phyloP scores from a whole-genome alignment of 2,888 invertebrate genomes.

The Macrostomum cliftonense region DNA sequence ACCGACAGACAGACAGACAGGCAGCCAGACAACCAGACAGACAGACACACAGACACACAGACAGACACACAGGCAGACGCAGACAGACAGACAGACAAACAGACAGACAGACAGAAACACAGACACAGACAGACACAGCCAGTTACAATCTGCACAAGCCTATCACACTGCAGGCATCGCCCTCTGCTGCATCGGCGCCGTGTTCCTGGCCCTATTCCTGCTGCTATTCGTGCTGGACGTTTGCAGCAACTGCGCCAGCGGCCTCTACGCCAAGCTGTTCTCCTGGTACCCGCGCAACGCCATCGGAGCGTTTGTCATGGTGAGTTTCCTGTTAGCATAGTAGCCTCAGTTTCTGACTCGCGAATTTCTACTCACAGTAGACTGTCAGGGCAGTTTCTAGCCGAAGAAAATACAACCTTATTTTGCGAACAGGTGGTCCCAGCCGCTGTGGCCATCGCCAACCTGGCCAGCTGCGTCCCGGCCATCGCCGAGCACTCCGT shows the following conservation, averaged over 20 bases:
- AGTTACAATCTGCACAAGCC: too few species aligned
- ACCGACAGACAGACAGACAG: too few species aligned
- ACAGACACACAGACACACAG: too few species aligned
- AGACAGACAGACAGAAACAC: too few species aligned
- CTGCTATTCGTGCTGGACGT: conserved; percentile 14
- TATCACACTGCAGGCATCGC: conserved; percentile 1
- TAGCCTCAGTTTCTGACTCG: too few species aligned
- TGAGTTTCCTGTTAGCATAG: background rate
- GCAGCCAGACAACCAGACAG: too few species aligned
- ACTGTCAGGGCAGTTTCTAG: too few species aligned
- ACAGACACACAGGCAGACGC: too few species aligned
- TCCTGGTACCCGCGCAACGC: conserved; percentile 72
- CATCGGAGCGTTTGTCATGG: conserved; percentile 42
- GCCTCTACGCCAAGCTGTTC: conserved; percentile 14
- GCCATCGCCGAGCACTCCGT: conserved; percentile 48
- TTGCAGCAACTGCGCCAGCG: conserved; percentile 12
- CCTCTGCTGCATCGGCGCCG: background rate
- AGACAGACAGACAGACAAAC: too few species aligned
- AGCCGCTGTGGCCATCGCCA: conserved; percentile 7
- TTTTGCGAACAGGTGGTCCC: conserved; percentile 1
- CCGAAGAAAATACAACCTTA: too few species aligned
- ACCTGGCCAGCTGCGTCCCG: conserved; percentile 63
- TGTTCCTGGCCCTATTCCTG: conserved; percentile 15
- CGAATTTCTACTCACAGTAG: too few species aligned
- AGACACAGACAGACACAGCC: too few species aligned